Percentiles rank a stretch among this genome's conserved stretches.
phyloP scores from a whole-genome alignment of 1,140 invertebrate genomes.

The Lithobius niger region DNA sequence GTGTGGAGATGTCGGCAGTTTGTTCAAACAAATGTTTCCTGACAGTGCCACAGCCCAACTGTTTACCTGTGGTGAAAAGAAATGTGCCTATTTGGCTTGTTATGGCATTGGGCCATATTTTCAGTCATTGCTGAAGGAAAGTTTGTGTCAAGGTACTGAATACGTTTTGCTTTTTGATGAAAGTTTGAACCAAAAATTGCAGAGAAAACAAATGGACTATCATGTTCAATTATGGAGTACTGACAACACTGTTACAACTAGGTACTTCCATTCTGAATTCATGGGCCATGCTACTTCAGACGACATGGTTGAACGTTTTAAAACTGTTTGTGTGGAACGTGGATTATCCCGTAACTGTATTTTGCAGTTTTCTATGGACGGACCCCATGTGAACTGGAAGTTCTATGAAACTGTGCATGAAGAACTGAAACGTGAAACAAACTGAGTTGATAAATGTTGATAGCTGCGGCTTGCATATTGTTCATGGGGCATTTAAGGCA shows the following conservation, averaged over 20 bases:
- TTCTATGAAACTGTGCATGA: background rate
- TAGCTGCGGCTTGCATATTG: background rate
- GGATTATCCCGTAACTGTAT: background rate
- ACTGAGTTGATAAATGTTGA: background rate
- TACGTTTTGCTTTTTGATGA: background rate
- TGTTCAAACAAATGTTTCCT: background rate
- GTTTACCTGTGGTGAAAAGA: constrained; percentile 2
- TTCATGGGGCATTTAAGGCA: background rate
- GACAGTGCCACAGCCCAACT: background rate
- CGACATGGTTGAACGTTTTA: background rate
- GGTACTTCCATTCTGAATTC: background rate
- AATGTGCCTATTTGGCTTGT: background rate
- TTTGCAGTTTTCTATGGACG: constrained; percentile 1
- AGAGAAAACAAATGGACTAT: background rate
- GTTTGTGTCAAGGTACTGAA: background rate
- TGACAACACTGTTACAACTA: background rate
- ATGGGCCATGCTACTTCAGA: background rate
- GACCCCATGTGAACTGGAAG: background rate
- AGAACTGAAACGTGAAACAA: background rate
- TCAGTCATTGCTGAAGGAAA: background rate
- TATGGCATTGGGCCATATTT: background rate
- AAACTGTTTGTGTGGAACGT: background rate
- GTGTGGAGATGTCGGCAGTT: background rate
- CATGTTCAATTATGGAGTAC: background rate
- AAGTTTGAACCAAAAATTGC: background rate